Conservation (phyloP, 2,888 invertebrate species). For the Zhuqinia jingwanae region DNA sequence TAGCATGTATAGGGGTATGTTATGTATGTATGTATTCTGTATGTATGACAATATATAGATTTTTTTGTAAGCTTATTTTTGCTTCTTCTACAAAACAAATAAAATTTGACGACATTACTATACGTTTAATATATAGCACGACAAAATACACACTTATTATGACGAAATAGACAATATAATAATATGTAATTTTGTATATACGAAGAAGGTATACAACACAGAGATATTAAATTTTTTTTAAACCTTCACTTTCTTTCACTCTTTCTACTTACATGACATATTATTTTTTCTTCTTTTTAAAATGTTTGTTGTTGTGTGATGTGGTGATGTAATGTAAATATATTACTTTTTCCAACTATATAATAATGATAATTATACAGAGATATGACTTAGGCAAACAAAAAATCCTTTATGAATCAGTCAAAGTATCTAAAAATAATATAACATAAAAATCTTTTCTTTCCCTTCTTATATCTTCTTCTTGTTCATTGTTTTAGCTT, state of each 20-base stretch:
- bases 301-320: not conserved
- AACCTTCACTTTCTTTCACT: not conserved
- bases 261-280: not conserved
- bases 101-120: no score
- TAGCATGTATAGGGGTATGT: no score
- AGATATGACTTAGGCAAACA: constrained; percentile 64
- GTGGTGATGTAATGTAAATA: constrained; percentile 19
- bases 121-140: constrained; percentile 21
- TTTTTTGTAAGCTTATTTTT: constrained; percentile 14
- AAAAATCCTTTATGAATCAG: constrained; percentile 57
- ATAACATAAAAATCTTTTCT: constrained; percentile 52
- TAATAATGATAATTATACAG: not conserved
- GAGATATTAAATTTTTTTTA: not conserved
- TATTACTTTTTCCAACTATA: not conserved
- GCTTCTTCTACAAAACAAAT: constrained; percentile 5
- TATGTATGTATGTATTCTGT: not conserved
- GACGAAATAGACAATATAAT: not conserved
- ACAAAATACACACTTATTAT: constrained; percentile 3
- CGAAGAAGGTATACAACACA: not conserved
- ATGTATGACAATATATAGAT: constrained; percentile 12
- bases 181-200: no score
- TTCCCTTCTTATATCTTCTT: not conserved
- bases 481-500: not conserved
- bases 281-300: not conserved
- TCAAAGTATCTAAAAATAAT: constrained; percentile 66